Evolutionary conservation across 2,888 invertebrate species (phyloP).

Genomic region (Phalangium opilio): DNA sequence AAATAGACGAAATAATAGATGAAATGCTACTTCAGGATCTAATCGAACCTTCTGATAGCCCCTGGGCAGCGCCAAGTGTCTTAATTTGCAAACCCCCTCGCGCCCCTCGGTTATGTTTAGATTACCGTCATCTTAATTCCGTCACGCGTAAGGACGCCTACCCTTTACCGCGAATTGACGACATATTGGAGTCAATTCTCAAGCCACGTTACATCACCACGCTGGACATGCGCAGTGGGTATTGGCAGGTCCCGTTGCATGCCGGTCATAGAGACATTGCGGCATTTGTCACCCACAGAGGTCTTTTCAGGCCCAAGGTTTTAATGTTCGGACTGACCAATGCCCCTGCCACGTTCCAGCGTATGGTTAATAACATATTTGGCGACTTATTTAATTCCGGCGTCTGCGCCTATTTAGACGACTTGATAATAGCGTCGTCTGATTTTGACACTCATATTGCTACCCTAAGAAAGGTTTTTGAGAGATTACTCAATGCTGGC

Average conservation of each 20-base stretch:
- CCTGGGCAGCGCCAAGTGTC: neutral
- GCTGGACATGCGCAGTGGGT: constrained; percentile 15
- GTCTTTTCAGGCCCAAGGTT: constrained; percentile 10
- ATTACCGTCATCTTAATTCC: too few relatives aligned
- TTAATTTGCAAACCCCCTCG: neutral
- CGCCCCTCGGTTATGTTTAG: too few relatives aligned
- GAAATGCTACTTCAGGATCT: neutral
- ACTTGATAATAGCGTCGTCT: neutral
- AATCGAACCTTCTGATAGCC: neutral
- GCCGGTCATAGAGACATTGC: constrained; percentile 10
- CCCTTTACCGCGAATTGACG: too few relatives aligned
- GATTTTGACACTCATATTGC: neutral
- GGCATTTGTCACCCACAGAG: constrained; percentile 16
- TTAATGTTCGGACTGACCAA: constrained; percentile 15
- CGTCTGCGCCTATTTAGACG: neutral
- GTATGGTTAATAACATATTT: constrained; percentile 12
- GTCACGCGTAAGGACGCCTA: too few relatives aligned
- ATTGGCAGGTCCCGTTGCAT: constrained; percentile 16
- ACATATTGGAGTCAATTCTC: too few relatives aligned
- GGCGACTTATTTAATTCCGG: neutral
- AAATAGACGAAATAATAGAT: neutral
- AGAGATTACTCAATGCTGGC: neutral
- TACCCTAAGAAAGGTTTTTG: neutral
- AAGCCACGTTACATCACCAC: constrained; percentile 3
- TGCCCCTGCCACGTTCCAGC: constrained; percentile 13